phyloP scores from a whole-genome alignment of 2,888 invertebrate species.

The Agriopis aurantiaria region DNA sequence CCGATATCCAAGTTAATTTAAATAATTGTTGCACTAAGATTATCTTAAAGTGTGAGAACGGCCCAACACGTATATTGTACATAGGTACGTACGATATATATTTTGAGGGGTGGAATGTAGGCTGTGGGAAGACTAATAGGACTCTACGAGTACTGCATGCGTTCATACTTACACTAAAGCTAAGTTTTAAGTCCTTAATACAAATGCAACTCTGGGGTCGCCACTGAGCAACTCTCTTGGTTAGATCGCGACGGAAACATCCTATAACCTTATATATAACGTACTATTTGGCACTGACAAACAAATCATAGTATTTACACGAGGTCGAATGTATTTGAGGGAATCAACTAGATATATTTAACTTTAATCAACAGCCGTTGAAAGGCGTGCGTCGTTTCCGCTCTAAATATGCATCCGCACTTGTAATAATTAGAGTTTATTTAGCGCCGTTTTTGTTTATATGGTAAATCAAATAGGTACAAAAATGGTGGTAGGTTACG shows the following conservation, averaged over 20 bases:
- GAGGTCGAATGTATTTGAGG: constrained; percentile 10
- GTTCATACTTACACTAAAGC: constrained; percentile 3
- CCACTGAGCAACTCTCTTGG: constrained; percentile 32
- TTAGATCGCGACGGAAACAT: constrained; percentile 27
- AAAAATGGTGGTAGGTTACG: neutral
- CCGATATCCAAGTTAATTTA: too few relatives aligned
- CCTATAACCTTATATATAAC: constrained; percentile 43
- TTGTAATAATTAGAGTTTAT: neutral
- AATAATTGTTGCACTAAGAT: too few relatives aligned
- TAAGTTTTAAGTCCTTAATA: constrained; percentile 10
- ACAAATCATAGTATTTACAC: constrained; percentile 42
- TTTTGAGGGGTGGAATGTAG: constrained; percentile 24
- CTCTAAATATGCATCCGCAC: neutral
- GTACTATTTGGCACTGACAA: constrained; percentile 68
- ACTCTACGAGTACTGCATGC: constrained; percentile 17
- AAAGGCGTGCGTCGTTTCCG: neutral
- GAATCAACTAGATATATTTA: constrained; percentile 3
- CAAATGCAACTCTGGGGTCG: constrained; percentile 22
- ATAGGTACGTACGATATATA: constrained; percentile 8
- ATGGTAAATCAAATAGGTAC: neutral
- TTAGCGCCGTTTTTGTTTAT: neutral
- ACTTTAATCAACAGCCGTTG: neutral
- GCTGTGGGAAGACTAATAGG: constrained; percentile 17
- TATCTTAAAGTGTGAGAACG: neutral
- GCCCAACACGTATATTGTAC: neutral